Base-by-base conservation (phyloP, 2,113 vertebrate species). In the Bostrychus sinensis region DNA sequence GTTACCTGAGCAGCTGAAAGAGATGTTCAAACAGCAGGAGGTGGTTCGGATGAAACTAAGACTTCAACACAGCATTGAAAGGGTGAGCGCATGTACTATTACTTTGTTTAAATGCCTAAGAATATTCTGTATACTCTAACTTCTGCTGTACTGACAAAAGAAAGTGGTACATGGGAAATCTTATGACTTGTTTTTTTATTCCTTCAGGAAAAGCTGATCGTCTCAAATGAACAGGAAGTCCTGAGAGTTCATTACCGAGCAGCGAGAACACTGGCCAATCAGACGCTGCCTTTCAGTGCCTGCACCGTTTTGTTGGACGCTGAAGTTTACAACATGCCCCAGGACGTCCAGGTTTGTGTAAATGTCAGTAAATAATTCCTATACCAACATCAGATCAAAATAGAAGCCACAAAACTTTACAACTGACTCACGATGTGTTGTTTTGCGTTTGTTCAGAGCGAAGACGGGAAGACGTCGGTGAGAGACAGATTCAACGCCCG, bases 191-290 rank as follows among this genome's bases (percentile, higher is more conserved):
- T 20, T 2, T 56, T 38, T n/a, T 57, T 62, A 37, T 59, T 59
- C 66, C 8, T 1, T 16, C 64, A 99, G 97, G 97, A 99, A 82
- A 99, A 99, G 83, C 93, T 98, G 54, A 98, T 98, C 39, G 96
- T 99, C 83, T 99, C 97, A 26, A 98, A 98, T 0, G 97, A 99
- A 74, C 97, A 99, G 85, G 97, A 99, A 84, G 96, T 99, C 87
- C 77, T 98, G 2, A 92, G 97, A 56, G 97, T 98, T 82, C 97
- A 98, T 87, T 98, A 96, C 76, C 93, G 96, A 89, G 96, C 97
- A 39, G 97, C 97, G 0, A 94, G 97, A 85, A 98, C 95, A 14
- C 81, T 98, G 79, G 96, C 96, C 65, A 99, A 99, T 89, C 97
- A 99, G 86, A 94, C 95, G 7, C 92, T 99, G 73, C 97, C 97